Conservation (phyloP, 2,113 vertebrate species). For the Lepisosteus osseus region DNA sequence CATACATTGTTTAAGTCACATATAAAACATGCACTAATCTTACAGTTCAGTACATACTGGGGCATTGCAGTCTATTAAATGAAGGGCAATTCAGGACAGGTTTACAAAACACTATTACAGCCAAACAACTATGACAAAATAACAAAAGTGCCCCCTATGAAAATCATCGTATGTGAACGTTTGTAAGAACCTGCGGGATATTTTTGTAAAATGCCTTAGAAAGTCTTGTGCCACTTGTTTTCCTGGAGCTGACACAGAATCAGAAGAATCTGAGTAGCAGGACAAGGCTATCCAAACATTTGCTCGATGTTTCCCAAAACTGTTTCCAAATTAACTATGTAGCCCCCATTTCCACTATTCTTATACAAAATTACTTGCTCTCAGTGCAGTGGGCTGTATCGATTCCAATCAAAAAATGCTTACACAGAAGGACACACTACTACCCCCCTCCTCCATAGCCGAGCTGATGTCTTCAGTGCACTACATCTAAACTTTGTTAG, state of each 20-base stretch:
- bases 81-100: no score
- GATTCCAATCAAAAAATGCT: conserved; percentile 73
- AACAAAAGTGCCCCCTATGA: no score
- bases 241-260: conserved; percentile 2
- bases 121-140: no score
- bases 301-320: conserved; percentile 6
- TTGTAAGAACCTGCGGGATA: no score
- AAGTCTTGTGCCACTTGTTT: not conserved
- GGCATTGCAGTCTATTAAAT: no score
- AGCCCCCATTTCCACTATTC: not conserved
- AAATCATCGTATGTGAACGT: no score
- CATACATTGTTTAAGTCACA: no score
- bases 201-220: not conserved
- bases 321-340: conserved; percentile 7
- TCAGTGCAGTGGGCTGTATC: conserved; percentile 56
- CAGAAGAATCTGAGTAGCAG: conserved; percentile 15
- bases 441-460: conserved; percentile 71
- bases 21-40: no score
- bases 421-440: conserved; percentile 65
- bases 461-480: conserved; percentile 51
- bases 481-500: conserved; percentile 60
- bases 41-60: no score
- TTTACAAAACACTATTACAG: no score
- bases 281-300: conserved; percentile 21
- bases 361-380: conserved; percentile 10